Percentiles rank a stretch among this genome's conserved stretches.
phyloP scores from a whole-genome alignment of 2,888 invertebrate genomes.

The Drosophila crucigera region DNA sequence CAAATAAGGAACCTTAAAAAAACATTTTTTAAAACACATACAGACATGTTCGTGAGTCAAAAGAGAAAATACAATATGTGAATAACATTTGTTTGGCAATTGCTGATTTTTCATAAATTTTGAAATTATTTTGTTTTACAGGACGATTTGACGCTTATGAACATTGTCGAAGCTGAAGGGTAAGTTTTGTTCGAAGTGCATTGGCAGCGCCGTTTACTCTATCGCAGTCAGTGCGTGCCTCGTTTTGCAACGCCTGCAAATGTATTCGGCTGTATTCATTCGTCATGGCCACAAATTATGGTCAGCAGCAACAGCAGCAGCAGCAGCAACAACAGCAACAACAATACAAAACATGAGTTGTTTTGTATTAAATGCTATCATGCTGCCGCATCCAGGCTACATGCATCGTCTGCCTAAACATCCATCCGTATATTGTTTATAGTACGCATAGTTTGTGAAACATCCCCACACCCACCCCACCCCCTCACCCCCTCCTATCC shows the following conservation, averaged over 20 bases:
- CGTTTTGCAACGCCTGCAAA: conserved; percentile 74
- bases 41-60: background rate
- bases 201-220: background rate
- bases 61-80: background rate
- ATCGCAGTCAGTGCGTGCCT: conserved; percentile 41
- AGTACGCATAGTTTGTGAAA: conserved; percentile 19
- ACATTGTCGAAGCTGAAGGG: background rate
- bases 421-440: conserved; percentile 31
- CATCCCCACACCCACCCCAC: background rate
- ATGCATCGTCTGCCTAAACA: conserved; percentile 30
- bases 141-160: background rate
- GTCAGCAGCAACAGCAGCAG: conserved; percentile 33
- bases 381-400: conserved; percentile 59
- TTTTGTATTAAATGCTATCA: conserved; percentile 72
- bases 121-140: background rate
- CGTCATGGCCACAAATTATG: conserved; percentile 68
- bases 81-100: background rate
- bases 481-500: background rate
- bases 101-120: background rate
- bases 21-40: background rate
- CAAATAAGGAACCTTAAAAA: background rate
- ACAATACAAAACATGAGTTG: conserved; percentile 33
- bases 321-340: conserved; percentile 4
- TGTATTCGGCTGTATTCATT: conserved; percentile 56
- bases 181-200: background rate